Base-by-base conservation (phyloP, 2,888 invertebrate genomes). In the Chirona hameri region DNA sequence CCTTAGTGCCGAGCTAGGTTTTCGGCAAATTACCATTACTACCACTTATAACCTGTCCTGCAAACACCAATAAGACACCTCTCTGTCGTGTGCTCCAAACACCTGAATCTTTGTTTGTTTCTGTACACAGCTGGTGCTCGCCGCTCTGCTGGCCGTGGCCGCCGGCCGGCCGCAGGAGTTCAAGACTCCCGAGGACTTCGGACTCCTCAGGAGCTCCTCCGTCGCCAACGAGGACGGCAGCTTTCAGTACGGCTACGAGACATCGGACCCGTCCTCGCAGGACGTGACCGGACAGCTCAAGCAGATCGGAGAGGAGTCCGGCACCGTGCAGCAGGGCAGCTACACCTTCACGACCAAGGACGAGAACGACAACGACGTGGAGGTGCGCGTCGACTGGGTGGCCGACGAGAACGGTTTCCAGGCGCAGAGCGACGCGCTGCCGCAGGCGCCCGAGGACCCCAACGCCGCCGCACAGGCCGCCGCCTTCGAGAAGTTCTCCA, bases 161-260 rank as follows among this genome's bases (percentile, higher is more conserved):
- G 69, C 65, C 69, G 69, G 27, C 69, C 69, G 69, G 69, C 69
- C 29, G 14, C 69, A 69, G 69, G 27, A 69, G 29, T 15, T 69
- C n/a, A 29, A 14, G 69, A 29, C 14, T 27, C 27, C 14, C 0
- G 39, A 4, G 27, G 69, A 69, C 69, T 29, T 9, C 69, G 69
- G 69, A 2, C 24, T 69, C 29, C 27, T 83, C 27, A 69, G 80
- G 48, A 83, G 82, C 31, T 52, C 65, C 48, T 72, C 81, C 48
- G 48, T n/a, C 57, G 21, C 48, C 39, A 76, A 79, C 81, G 81
- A 82, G 21, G 84, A 84, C 46, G 84, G 83, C 29, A 83, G 82
- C 79, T 84, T 84, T 81, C 81, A 81, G n/a, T 84, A 84, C 82
- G n/a, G 83, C 12, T 84, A 83, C 65, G 69, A 82, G 31, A 82